Base-by-base conservation (phyloP, 2,888 invertebrate genomes). In the Cantharis nigra region DNA sequence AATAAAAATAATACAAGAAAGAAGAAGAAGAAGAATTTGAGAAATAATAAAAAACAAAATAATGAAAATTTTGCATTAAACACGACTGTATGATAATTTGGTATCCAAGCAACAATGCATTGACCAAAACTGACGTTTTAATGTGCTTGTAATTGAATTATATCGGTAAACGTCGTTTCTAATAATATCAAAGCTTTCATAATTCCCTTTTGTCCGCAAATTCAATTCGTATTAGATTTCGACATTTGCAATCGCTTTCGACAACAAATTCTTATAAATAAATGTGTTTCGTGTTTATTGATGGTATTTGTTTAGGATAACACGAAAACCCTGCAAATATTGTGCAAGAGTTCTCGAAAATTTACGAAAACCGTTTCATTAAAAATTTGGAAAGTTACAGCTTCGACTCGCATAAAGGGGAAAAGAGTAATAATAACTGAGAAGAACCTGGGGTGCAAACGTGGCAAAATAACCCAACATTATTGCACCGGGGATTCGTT, bases 401-500 rank as follows among this genome's bases (percentile, higher is more conserved):
- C 49, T 49, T 49, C 49, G 49, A 49, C 49, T 49, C 49, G 2
- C 49, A 70, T 67, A 72, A 28, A 67, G 71, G 78, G 76, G 75
- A 72, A 74, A 71, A 72, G 69, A 70, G 77, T 73, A 79, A 79
- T 79, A 79, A 79, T 77, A 79, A 70, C 73, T 76, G 78, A 75
- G 76, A 75, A 73, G 77, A 63, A 76, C 73, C 63, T 72, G 74
- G 79, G 70, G 79, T 74, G 64, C 73, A 78, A 79, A 65, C 75
- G 79, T 74, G 69, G 71, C 73, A 74, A 78, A 79, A 75, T 79
- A 78, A 79, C 79, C 77, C 74, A 62, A 70, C 78, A 74, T 79
- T 79, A 79, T 79, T 79, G 74, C 79, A 78, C 78, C 78, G 79
- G 79, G 76, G 79, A 79, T 78, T 78, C 75, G 78, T 78, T 79